Percentiles rank a stretch among this genome's conserved stretches.
These are phyloP conservation scores for Meliscaeva auricollis DNA, from an alignment of 2,888 invertebrate genomes.

Conservation along the genomic window DNA sequence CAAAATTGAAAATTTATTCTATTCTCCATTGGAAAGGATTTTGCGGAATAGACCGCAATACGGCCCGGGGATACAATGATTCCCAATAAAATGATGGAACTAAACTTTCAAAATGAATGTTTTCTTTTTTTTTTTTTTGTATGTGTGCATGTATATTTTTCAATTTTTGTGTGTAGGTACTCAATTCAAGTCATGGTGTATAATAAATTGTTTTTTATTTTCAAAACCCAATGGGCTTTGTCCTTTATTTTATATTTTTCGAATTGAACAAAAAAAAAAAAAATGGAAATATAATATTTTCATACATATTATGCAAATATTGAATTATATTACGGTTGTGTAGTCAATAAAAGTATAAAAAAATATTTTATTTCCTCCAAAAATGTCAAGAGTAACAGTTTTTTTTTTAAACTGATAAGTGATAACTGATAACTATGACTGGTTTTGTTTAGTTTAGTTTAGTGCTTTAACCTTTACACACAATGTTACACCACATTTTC, in stretches of 20 bases:
- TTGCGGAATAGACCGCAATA: conserved; percentile 44
- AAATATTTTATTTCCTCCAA: no score
- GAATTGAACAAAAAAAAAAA: conserved; percentile 5
- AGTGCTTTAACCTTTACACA: no score
- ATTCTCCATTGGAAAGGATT: conserved; percentile 48
- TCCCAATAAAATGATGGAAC: conserved; percentile 52
- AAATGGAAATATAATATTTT: no score
- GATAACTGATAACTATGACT: no score
- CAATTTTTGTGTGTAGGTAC: background rate
- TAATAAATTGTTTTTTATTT: conserved; percentile 37
- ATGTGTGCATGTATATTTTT: background rate
- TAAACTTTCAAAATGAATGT: conserved; percentile 40
- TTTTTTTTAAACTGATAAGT: no score
- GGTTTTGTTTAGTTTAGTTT: no score
- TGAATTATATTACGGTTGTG: background rate
- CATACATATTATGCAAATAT: background rate
- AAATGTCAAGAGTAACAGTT: no score
- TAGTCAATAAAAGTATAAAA: no score
- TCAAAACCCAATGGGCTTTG: conserved; percentile 27
- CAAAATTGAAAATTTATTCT: conserved; percentile 69
- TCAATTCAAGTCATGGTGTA: conserved; percentile 1
- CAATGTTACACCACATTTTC: no score
- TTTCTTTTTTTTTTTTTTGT: conserved; percentile 5
- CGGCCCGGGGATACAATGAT: conserved; percentile 44
- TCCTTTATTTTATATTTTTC: background rate